Conservation (phyloP, 2,797 vertebrate species). For the Psittacula derbiana region DNA sequence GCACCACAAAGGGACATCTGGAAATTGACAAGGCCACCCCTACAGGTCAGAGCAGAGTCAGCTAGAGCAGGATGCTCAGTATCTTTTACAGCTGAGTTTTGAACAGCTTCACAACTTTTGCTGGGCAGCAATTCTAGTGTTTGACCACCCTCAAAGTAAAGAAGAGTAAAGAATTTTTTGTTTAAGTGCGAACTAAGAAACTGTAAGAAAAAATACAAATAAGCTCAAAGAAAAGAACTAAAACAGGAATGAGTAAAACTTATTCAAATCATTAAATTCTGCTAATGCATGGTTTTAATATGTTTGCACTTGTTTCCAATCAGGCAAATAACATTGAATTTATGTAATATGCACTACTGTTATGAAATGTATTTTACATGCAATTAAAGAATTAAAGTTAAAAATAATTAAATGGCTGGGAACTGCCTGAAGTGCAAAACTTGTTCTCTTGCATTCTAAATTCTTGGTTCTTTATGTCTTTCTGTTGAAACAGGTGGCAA, state of each 20-base stretch:
- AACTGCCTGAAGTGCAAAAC: background rate
- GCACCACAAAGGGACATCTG: background rate
- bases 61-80: background rate
- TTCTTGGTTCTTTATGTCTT: background rate
- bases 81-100: background rate
- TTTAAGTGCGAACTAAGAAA: background rate
- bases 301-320: background rate
- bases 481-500: background rate
- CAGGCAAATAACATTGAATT: background rate
- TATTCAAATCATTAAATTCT: background rate
- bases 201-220: background rate
- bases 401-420: background rate
- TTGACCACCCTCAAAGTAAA: background rate
- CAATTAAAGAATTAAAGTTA: background rate
- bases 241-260: background rate
- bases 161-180: background rate
- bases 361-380: background rate
- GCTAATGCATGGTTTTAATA: background rate
- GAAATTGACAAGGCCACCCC: background rate
- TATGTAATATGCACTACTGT: background rate
- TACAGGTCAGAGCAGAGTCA: background rate
- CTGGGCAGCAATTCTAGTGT: background rate
- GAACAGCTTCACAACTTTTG: background rate
- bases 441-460: background rate
- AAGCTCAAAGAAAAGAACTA: background rate